Conservation (phyloP, 2,888 invertebrate species). For the Hipparchia sbordonii region DNA sequence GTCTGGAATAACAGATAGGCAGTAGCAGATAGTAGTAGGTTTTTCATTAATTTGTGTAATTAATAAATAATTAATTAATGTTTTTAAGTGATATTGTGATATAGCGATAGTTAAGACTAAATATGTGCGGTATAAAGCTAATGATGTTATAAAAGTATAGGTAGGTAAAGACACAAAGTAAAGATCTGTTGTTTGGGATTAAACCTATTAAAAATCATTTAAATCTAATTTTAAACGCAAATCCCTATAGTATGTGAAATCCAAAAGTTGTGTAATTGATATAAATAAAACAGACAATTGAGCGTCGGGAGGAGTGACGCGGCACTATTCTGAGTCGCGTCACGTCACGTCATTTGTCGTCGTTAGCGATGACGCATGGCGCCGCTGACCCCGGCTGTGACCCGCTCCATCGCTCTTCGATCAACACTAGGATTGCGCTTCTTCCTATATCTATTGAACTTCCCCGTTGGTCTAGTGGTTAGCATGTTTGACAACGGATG, state of each 20-base stretch:
- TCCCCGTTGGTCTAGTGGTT: too few relatives aligned
- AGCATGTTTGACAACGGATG: too few relatives aligned
- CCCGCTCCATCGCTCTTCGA: conserved; percentile 76
- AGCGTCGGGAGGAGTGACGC: conserved; percentile 38
- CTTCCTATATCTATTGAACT: conserved; percentile 15
- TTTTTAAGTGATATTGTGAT: too few relatives aligned
- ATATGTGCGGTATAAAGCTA: too few relatives aligned
- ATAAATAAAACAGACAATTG: conserved; percentile 36
- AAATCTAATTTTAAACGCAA: not conserved
- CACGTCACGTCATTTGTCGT: conserved; percentile 79
- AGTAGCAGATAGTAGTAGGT: too few relatives aligned
- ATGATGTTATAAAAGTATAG: not conserved
- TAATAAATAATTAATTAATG: too few relatives aligned
- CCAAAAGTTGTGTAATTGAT: conserved; percentile 32
- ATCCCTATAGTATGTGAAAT: conserved; percentile 8
- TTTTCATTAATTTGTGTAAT: too few relatives aligned
- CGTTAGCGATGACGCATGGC: conserved; percentile 81
- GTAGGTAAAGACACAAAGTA: not conserved
- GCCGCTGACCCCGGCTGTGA: conserved; percentile 70
- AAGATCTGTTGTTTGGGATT: not conserved
- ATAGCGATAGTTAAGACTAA: too few relatives aligned
- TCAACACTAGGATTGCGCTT: conserved; percentile 48
- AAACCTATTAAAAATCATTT: not conserved
- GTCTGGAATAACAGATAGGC: too few relatives aligned
- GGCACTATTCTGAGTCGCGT: conserved; percentile 51